Evolutionary conservation across 2,888 invertebrate species (phyloP).

Genomic region (Kryphioiulus occultus): DNA sequence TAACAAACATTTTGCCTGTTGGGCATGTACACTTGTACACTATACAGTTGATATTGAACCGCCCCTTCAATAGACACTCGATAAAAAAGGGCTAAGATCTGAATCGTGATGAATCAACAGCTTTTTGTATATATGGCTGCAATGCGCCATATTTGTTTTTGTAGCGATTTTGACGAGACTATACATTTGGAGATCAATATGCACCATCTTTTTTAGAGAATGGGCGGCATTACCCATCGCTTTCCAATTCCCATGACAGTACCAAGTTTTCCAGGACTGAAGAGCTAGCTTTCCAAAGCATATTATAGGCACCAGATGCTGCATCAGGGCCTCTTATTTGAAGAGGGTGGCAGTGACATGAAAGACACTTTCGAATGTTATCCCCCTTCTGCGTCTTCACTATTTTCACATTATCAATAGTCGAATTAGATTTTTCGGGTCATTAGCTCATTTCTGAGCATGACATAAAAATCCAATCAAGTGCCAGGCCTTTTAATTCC

Average conservation of each 20-base stretch:
- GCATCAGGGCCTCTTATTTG: too few species aligned
- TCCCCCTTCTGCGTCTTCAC: not conserved
- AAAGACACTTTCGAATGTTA: not conserved
- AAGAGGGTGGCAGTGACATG: not conserved
- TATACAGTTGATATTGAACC: too few species aligned
- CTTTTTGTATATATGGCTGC: too few species aligned
- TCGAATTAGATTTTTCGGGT: not conserved
- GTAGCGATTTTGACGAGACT: too few species aligned
- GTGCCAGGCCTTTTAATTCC: conserved; percentile 17
- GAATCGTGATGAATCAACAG: too few species aligned
- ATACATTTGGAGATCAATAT: not conserved
- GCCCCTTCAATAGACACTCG: too few species aligned
- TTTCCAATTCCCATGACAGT: not conserved
- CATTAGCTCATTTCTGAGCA: conserved; percentile 22
- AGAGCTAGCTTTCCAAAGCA: not conserved
- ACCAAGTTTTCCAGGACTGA: not conserved
- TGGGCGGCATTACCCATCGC: not conserved
- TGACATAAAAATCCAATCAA: conserved; percentile 35
- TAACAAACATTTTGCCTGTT: too few species aligned
- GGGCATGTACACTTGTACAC: too few species aligned
- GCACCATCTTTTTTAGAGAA: not conserved
- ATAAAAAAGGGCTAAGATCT: too few species aligned
- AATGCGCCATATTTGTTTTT: too few species aligned
- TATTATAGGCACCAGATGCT: not conserved
- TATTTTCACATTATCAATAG: not conserved